These are phyloP conservation scores for Rhinolophus sinicus DNA, from an alignment of 2,113 vertebrate genomes.

Conservation along the genomic window DNA sequence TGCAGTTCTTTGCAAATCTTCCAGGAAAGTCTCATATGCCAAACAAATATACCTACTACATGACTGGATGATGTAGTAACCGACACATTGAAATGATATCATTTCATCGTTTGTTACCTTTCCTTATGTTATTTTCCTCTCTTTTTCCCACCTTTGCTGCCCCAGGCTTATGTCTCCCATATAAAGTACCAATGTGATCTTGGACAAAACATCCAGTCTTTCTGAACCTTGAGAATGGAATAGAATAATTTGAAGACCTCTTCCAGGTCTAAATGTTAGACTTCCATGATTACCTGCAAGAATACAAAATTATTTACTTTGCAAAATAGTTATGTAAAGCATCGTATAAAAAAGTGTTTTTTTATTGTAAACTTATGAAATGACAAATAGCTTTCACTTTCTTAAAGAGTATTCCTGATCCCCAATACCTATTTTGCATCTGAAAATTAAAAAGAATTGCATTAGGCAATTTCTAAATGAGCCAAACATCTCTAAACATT, in stretches of 20 bases:
- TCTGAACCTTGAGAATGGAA: background rate
- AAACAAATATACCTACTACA: background rate
- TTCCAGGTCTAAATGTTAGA: background rate
- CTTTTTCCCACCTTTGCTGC: background rate
- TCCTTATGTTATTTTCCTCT: background rate
- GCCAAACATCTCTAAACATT: background rate
- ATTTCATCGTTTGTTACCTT: background rate
- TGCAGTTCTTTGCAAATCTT: background rate
- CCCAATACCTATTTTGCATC: background rate
- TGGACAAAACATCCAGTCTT: background rate
- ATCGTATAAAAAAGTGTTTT: background rate
- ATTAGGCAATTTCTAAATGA: slow-evolving; percentile 3
- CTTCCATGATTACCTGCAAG: background rate
- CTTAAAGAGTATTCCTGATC: background rate
- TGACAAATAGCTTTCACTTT: background rate
- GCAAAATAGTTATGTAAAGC: background rate
- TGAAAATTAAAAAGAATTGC: background rate
- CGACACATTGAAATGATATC: background rate
- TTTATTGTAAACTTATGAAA: background rate
- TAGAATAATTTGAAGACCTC: background rate
- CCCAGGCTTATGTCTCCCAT: background rate
- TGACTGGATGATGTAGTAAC: background rate
- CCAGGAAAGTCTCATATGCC: background rate
- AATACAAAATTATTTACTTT: slow-evolving; percentile 26
- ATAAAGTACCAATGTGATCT: background rate